A percentile compares a stretch with the other conserved stretches of the same genome.
Evolutionary conservation across 2,113 vertebrate genomes (phyloP).

Genomic region (Paradisaea rubra): DNA sequence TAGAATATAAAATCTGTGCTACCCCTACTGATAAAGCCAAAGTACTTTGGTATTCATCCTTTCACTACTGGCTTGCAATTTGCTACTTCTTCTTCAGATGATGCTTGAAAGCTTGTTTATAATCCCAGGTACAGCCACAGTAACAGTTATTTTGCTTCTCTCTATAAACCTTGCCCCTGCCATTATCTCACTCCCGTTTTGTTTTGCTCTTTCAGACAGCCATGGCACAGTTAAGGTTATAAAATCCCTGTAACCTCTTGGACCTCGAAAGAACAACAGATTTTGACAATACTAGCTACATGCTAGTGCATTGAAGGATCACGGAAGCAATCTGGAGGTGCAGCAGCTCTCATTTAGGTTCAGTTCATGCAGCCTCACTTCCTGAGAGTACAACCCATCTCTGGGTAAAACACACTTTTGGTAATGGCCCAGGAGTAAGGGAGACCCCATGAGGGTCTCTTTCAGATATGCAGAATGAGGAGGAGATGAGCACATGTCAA

Average conservation of each 20-base stretch:
- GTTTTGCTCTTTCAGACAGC: neutral
- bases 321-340: neutral
- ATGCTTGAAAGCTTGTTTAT: neutral
- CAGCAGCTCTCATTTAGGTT: neutral
- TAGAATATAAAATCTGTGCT: neutral
- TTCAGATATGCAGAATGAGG: neutral
- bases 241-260: neutral
- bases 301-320: neutral
- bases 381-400: neutral
- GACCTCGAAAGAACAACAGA: neutral
- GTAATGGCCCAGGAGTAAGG: neutral
- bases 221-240: neutral
- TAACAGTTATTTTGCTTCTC: neutral
- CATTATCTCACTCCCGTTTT: neutral
- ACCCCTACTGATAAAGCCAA: neutral
- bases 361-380: neutral
- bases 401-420: neutral
- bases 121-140: neutral
- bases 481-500: accelerated
- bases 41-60: neutral
- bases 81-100: neutral
- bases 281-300: neutral
- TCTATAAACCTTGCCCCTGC: neutral
- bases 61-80: neutral
- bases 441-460: neutral